Percentiles rank a stretch among this genome's conserved stretches.
Conservation (phyloP, 1,140 invertebrate genomes). For the Zophobas atratus region DNA sequence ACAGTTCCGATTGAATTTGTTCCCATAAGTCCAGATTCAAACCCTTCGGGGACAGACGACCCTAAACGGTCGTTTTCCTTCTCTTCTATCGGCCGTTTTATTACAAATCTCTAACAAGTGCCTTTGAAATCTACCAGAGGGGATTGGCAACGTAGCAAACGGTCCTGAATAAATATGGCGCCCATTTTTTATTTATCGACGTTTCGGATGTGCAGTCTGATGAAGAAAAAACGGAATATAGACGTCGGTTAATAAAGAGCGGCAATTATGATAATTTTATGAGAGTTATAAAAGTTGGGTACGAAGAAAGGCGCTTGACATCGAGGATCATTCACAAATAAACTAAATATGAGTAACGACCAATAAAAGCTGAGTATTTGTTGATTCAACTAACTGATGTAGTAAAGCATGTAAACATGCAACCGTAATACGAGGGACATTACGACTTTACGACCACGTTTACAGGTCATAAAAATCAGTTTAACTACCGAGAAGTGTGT, state of each 20-base stretch:
- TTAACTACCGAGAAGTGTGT: slow-evolving; percentile 61
- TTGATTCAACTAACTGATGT: slow-evolving; percentile 58
- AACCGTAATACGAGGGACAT: slow-evolving; percentile 64
- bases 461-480: slow-evolving; percentile 66
- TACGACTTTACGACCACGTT: slow-evolving; percentile 64
- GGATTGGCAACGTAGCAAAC: slow-evolving; percentile 55
- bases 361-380: slow-evolving; percentile 57
- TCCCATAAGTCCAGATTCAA: slow-evolving; percentile 55
- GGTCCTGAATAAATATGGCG: slow-evolving; percentile 19
- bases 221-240: neutral
- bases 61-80: slow-evolving; percentile 58
- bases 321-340: slow-evolving; percentile 18
- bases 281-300: slow-evolving; percentile 1
- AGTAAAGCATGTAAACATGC: slow-evolving; percentile 62
- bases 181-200: slow-evolving; percentile 17
- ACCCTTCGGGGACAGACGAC: slow-evolving; percentile 58
- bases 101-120: slow-evolving; percentile 60
- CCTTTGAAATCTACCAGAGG: slow-evolving; percentile 61
- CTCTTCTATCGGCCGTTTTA: slow-evolving; percentile 59
- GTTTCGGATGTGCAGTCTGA: slow-evolving; percentile 2
- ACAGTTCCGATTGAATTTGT: slow-evolving; percentile 51
- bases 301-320: neutral
- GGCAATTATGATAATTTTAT: slow-evolving; percentile 15
- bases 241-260: slow-evolving; percentile 3
- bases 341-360: slow-evolving; percentile 53